Evolutionary conservation across 1,140 invertebrate genomes (phyloP), one percentile per base, ranked within the genome.

Genomic region (Drosophila simulans): DNA sequence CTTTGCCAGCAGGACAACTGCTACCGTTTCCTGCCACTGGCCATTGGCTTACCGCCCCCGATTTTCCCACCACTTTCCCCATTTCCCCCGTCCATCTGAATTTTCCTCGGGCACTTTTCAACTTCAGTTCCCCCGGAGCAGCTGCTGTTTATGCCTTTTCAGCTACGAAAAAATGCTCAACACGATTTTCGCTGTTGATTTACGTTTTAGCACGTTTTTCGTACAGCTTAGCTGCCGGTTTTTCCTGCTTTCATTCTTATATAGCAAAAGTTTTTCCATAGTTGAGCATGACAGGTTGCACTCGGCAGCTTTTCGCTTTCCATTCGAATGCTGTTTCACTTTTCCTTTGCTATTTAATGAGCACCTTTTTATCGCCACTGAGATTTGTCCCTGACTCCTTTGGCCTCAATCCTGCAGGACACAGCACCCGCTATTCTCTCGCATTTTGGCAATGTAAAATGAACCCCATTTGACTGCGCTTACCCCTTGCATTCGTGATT

Each of bases 161-260:
- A 65, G 65, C 68, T 77, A 68, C 60, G 74, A 80, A 89, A 64
- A 84, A 89, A 90, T 80, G 72, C 77, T 84, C 80, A 89, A 88
- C 84, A 88, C 84, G 84, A 84, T 80, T 89, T 90, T 80, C 72
- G 77, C 76, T 88, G 84, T 89, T 89, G 84, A 90, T 90, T 89
- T 89, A 90, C 84, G 85, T 90, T 89, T 89, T 89, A 84, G 80
- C 83, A 89, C 84, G 84, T 89, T 89, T 89, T 84, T 66, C 84
- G 66, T 83, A 59, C 78, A 83, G 75, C 77, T 79, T 74, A 69
- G 76, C 39, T 45, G 56, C 31, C 42, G 17, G 48, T 71, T 51
- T 60, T 56, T 42, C 15, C 25, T 17, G 10, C 11, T 51, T 60
- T 54, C 37, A 39, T 58, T 54, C 20, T 42, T 85, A 40, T 45